These are phyloP conservation scores for Ecdyonurus torrentis DNA, from an alignment of 2,888 invertebrate species.

Conservation along the genomic window DNA sequence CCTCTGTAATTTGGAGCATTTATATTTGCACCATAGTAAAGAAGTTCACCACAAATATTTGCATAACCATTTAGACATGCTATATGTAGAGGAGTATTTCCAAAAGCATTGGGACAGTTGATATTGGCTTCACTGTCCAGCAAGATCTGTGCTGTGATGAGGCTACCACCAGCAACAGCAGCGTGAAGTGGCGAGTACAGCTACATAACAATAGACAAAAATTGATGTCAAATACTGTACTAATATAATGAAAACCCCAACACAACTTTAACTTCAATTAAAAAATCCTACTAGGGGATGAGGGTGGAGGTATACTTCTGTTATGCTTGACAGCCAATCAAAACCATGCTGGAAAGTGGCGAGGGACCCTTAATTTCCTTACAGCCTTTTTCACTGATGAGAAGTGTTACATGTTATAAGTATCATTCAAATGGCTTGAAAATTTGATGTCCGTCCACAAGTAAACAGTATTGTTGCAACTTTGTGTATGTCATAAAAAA, in stretches of 20 bases:
- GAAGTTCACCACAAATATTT: conserved; percentile 33
- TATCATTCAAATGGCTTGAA: too few species aligned
- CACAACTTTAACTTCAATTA: too few species aligned
- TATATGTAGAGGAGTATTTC: conserved; percentile 40
- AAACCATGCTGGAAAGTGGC: too few species aligned
- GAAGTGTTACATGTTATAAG: too few species aligned
- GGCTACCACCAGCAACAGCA: conserved; percentile 37
- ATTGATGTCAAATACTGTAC: not conserved
- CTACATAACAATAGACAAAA: conserved; percentile 13
- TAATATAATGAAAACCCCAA: not conserved
- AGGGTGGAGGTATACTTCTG: too few species aligned
- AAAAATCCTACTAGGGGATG: too few species aligned
- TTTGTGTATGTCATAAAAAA: too few species aligned
- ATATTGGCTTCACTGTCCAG: conserved; percentile 36
- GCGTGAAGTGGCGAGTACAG: conserved; percentile 44
- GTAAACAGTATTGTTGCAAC: too few species aligned
- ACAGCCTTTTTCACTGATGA: too few species aligned
- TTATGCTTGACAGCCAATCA: too few species aligned
- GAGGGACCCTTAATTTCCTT: too few species aligned
- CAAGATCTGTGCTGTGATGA: conserved; percentile 26
- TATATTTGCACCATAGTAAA: conserved; percentile 31
- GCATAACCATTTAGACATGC: conserved; percentile 43
- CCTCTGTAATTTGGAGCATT: conserved; percentile 36
- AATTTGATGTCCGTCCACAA: too few species aligned
- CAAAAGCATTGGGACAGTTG: conserved; percentile 36